Conservation (phyloP, 2,113 vertebrate species). For the Uria lomvia region DNA sequence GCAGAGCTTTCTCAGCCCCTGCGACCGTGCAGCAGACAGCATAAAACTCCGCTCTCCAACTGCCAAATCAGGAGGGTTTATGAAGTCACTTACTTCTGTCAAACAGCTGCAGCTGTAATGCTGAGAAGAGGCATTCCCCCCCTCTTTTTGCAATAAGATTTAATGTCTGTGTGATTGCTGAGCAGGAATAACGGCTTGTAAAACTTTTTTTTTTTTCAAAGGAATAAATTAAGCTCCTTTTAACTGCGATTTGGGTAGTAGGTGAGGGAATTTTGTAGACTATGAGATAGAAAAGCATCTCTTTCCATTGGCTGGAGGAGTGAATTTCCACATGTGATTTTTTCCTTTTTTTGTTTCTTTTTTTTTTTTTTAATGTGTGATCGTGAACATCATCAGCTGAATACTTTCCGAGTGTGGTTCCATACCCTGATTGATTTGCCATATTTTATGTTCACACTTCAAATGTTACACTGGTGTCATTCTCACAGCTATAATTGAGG, state of each 20-base stretch:
- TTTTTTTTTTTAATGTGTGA: background rate
- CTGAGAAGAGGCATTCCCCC: conserved; percentile 20
- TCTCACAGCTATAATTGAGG: conserved; percentile 30
- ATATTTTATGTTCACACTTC: conserved; percentile 56
- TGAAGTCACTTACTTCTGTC: conserved; percentile 52
- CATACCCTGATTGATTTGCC: conserved; percentile 49
- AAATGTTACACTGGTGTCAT: conserved; percentile 23
- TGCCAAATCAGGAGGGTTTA: conserved; percentile 54
- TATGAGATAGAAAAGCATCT: conserved; percentile 24
- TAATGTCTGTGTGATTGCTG: conserved; percentile 51
- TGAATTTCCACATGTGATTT: conserved; percentile 33
- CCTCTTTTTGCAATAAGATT: conserved; percentile 14
- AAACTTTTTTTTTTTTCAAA: background rate
- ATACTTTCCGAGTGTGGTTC: conserved; percentile 42
- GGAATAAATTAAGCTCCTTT: conserved; percentile 19
- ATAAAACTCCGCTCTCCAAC: background rate
- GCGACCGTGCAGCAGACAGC: conserved; percentile 24
- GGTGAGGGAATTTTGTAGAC: conserved; percentile 10
- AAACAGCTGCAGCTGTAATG: conserved; percentile 52
- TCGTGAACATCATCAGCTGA: conserved; percentile 26
- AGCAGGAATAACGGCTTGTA: conserved; percentile 31
- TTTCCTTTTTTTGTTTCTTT: background rate
- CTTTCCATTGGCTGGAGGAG: background rate
- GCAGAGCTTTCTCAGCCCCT: conserved; percentile 19
- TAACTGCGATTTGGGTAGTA: background rate